Evolutionary conservation across 2,113 vertebrate species (phyloP).

Genomic region (Pogonocichla stellata): DNA sequence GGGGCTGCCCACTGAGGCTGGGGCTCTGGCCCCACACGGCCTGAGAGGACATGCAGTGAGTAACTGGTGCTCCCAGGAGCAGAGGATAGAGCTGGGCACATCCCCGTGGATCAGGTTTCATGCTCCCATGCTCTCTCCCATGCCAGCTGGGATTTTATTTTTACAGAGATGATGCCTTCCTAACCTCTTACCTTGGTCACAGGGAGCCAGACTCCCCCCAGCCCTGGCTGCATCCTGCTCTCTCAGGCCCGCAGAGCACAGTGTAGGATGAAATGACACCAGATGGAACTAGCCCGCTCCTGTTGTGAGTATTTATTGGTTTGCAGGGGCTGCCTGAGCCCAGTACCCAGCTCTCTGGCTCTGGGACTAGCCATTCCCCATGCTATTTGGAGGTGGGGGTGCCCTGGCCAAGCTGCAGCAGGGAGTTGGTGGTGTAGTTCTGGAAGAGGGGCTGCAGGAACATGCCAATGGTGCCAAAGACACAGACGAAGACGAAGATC

Average conservation of each 20-base stretch:
- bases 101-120: neutral
- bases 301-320: slow-evolving; percentile 37
- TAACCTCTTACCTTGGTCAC: neutral
- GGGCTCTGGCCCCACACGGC: neutral
- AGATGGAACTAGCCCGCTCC: neutral
- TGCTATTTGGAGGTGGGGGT: slow-evolving; percentile 69
- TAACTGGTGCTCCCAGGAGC: fast-evolving
- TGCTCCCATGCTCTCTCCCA: fast-evolving
- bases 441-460: slow-evolving; percentile 96
- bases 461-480: slow-evolving; percentile 94
- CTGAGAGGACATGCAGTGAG: neutral
- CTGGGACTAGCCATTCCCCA: neutral
- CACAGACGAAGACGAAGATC: slow-evolving; percentile 95
- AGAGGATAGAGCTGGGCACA: fast-evolving
- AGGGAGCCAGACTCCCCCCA: neutral
- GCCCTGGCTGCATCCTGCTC: neutral
- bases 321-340: neutral
- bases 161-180: neutral
- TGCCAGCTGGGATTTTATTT: fast-evolving
- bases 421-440: slow-evolving; percentile 86
- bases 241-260: fast-evolving
- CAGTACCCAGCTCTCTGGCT: neutral
- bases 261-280: neutral
- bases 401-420: slow-evolving; percentile 73
- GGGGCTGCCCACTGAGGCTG: neutral